Conservation (phyloP, 2,888 invertebrate genomes). For the Athalia rosae region DNA sequence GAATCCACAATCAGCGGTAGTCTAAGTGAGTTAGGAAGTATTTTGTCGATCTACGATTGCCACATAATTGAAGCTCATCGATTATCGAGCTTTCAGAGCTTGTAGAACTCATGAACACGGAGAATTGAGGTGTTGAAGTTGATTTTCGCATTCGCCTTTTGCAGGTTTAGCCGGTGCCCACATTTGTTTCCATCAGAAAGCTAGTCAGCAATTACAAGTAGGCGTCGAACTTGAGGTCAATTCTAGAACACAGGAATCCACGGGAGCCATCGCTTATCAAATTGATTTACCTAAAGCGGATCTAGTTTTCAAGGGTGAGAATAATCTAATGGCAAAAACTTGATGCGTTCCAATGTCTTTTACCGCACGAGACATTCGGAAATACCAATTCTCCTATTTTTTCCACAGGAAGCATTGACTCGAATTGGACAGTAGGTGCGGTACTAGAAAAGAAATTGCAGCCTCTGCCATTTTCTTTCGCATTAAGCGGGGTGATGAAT, state of each 20-base stretch:
- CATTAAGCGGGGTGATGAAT: slow-evolving; percentile 93
- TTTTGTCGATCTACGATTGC: neutral
- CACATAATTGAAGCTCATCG: too few relatives aligned
- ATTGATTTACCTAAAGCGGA: slow-evolving; percentile 96
- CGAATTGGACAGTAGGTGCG: slow-evolving; percentile 95
- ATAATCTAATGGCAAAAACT: too few relatives aligned
- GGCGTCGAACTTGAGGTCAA: slow-evolving; percentile 97
- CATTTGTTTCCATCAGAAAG: slow-evolving; percentile 94
- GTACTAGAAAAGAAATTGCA: slow-evolving; percentile 95
- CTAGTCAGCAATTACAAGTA: slow-evolving; percentile 92
- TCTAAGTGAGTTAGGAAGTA: slow-evolving; percentile 71
- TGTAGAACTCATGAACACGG: too few relatives aligned
- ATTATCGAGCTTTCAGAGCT: too few relatives aligned
- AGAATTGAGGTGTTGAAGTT: neutral
- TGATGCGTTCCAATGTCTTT: too few relatives aligned
- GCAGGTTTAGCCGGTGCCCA: slow-evolving; percentile 87
- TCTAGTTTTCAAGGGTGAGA: slow-evolving; percentile 91
- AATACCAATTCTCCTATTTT: too few relatives aligned
- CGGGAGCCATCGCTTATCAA: slow-evolving; percentile 95
- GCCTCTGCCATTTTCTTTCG: slow-evolving; percentile 95
- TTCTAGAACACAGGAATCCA: slow-evolving; percentile 91
- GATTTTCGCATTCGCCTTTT: slow-evolving; percentile 57
- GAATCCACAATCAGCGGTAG: slow-evolving; percentile 69
- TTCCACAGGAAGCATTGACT: slow-evolving; percentile 88
- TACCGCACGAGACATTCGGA: too few relatives aligned